These are phyloP conservation scores for Drosophila yooni DNA, from an alignment of 2,888 invertebrate species.

Conservation along the genomic window DNA sequence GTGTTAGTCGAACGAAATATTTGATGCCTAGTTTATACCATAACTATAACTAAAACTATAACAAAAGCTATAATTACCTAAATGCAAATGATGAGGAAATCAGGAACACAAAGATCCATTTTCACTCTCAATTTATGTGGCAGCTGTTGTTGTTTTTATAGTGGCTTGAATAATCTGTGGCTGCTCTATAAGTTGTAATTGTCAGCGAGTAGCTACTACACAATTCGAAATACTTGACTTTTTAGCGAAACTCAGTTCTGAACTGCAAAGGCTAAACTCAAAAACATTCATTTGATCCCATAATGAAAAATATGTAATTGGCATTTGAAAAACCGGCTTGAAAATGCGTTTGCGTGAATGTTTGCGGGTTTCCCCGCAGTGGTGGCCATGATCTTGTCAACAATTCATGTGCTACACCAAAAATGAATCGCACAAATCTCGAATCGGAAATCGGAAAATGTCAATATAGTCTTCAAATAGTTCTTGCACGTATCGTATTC, in stretches of 20 bases:
- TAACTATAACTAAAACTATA: not conserved
- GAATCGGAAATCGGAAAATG: not conserved
- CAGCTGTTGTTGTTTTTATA: not conserved
- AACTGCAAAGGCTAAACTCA: not conserved
- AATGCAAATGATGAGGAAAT: not conserved
- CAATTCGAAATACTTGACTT: not conserved
- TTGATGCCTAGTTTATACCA: not conserved
- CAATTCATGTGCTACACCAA: not conserved
- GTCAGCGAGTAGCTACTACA: not conserved
- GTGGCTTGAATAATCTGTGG: not conserved
- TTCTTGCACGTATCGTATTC: not conserved
- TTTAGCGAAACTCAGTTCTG: not conserved
- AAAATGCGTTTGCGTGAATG: not conserved
- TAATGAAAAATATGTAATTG: not conserved
- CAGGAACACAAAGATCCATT: not conserved
- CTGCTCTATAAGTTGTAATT: not conserved
- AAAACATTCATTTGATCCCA: not conserved
- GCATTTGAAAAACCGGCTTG: not conserved
- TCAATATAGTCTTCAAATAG: not conserved
- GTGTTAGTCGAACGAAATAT: slow-evolving; percentile 25
- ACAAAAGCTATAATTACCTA: not conserved
- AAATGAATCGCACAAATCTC: not conserved
- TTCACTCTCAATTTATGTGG: too few relatives aligned
- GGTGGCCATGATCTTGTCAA: not conserved
- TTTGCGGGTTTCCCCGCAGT: not conserved